phyloP scores from a whole-genome alignment of 1,140 invertebrate genomes.

The Pantala flavescens region DNA sequence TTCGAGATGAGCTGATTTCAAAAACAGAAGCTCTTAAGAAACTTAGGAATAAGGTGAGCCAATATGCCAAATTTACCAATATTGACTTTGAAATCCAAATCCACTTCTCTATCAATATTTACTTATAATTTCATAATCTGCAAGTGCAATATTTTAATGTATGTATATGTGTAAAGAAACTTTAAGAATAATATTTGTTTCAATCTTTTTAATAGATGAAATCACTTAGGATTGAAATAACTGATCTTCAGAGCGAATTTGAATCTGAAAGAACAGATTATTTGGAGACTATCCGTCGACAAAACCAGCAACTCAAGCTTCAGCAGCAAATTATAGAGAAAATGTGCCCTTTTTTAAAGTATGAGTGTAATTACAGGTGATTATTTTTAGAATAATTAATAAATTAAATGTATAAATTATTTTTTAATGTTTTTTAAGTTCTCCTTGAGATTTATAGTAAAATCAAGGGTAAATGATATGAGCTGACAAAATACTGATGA shows the following conservation, averaged over 20 bases:
- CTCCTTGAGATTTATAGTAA: too few species aligned
- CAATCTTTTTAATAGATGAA: constrained; percentile 36
- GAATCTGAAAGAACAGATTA: constrained; percentile 75
- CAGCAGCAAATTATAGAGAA: constrained; percentile 58
- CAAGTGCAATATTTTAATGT: too few species aligned
- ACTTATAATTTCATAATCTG: too few species aligned
- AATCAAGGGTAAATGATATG: too few species aligned
- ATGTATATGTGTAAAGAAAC: too few species aligned
- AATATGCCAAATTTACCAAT: background rate
- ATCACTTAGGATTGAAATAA: constrained; percentile 58
- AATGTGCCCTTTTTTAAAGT: constrained; percentile 56
- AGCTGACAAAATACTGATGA: constrained; percentile 21
- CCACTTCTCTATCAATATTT: too few species aligned
- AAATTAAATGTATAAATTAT: too few species aligned
- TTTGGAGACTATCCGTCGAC: constrained; percentile 68
- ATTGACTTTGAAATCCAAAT: too few species aligned
- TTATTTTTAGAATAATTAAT: constrained; percentile 15
- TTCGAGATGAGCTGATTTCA: constrained; percentile 61
- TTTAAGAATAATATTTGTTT: too few species aligned
- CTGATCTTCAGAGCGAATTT: constrained; percentile 73
- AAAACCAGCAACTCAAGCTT: constrained; percentile 61
- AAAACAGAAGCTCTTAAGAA: constrained; percentile 61
- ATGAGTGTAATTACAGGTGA: constrained; percentile 64
- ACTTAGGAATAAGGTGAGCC: constrained; percentile 52
- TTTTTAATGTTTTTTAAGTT: too few species aligned